phyloP scores from a whole-genome alignment of 2,888 invertebrate genomes.

The Polyommatus iphigenia region DNA sequence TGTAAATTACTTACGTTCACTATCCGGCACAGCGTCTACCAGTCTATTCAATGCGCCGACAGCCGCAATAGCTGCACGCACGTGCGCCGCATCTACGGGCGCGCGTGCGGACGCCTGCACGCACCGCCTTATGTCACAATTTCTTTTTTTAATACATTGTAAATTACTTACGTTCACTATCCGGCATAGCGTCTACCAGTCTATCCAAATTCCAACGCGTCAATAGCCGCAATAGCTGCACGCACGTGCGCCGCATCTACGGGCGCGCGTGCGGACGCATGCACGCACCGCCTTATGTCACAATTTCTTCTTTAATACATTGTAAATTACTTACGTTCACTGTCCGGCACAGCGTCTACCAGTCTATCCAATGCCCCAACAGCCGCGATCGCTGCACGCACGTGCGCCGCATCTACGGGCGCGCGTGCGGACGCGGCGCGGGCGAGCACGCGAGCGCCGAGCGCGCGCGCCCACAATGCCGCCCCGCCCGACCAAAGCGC shows the following conservation, averaged over 20 bases:
- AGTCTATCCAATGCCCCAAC: constrained; percentile 64
- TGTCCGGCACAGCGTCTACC: constrained; percentile 58
- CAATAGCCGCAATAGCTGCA: no score
- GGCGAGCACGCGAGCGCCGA: constrained; percentile 60
- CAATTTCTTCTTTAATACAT: no score
- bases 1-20: constrained; percentile 62
- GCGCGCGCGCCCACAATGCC: constrained; percentile 67
- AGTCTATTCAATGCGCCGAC: constrained; percentile 64
- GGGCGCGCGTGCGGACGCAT: no score
- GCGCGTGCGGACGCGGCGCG: constrained; percentile 59
- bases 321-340: constrained; percentile 62
- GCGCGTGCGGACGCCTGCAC: constrained; percentile 56
- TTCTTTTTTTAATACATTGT: no score
- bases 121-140: no score
- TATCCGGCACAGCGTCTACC: constrained; percentile 58
- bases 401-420: constrained; percentile 53
- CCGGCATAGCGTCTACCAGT: no score
- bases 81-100: constrained; percentile 53
- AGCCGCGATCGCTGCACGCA: constrained; percentile 58
- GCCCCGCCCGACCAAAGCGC: constrained; percentile 57
- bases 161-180: constrained; percentile 58
- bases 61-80: constrained; percentile 58
- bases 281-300: no score
- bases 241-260: no score
- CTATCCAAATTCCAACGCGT: no score